These are phyloP conservation scores for Dolichoris vasculosae DNA, from an alignment of 1,140 invertebrate genomes.

Conservation along the genomic window DNA sequence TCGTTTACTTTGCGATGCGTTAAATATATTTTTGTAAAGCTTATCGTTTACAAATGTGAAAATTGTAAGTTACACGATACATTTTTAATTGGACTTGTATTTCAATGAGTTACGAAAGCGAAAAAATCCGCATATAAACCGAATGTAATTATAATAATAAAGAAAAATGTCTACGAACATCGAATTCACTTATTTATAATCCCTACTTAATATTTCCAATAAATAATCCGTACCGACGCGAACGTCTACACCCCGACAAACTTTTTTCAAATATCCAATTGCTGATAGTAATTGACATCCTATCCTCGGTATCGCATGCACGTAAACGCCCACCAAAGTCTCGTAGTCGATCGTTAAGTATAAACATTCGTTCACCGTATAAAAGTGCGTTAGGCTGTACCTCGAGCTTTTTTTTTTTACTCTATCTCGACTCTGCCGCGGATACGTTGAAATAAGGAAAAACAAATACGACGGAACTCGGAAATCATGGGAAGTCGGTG, in stretches of 20 bases:
- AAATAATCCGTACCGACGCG: not conserved
- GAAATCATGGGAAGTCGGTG: not conserved
- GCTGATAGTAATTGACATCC: constrained; percentile 22
- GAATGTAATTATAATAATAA: not conserved
- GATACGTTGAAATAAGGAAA: not conserved
- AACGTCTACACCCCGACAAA: not conserved
- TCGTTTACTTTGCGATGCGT: not conserved
- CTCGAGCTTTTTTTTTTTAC: not conserved
- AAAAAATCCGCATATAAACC: not conserved
- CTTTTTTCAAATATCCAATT: not conserved
- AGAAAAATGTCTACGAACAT: not conserved
- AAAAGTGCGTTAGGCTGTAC: not conserved
- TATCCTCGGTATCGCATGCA: not conserved
- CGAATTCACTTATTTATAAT: not conserved
- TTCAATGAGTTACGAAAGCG: not conserved
- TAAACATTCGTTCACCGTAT: not conserved
- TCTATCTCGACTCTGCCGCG: not conserved
- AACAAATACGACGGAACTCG: not conserved
- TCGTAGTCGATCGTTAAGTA: not conserved
- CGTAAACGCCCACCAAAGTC: constrained; percentile 32
- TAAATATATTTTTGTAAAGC: not conserved
- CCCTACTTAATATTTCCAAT: not conserved
- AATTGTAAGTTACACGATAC: not conserved
- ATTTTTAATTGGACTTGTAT: not conserved
- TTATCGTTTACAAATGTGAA: not conserved